Base-by-base conservation (phyloP, 1,140 invertebrate species). In the Luehdorfia chinensis region DNA sequence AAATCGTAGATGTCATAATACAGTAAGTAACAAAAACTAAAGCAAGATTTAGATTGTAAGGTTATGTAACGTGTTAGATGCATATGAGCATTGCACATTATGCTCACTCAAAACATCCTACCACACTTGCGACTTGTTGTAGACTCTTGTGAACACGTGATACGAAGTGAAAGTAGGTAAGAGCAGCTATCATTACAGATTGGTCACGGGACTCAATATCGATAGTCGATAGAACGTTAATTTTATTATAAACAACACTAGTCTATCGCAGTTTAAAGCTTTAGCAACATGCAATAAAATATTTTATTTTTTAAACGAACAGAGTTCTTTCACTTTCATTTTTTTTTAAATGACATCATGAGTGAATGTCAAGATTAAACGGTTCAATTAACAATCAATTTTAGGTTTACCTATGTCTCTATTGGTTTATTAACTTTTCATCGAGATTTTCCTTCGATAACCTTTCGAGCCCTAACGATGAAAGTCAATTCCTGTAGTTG, bases 41-140 rank as follows among this genome's bases (percentile, higher is more conserved):
- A 28, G 23, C 14, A 30, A 28, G 39, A 41, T 28, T 28, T 9
- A 39, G 36, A 41, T 41, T 41, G 21, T 25, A 11, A 0, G 6
- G 19, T 43, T 43, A 43, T 30, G 39, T 43, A 43, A 43, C 25
- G 9, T 9, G 34, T 16, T 37, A 21, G 34, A 37, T 41, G 15
- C 25, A 43, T 27, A 43, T 28, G 27, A 43, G 6, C 8, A 43
- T 15, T 43, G 39, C 27, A 43, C 39, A 43, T 43, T 43, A 43
- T 18, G 16, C 15, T 30, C 2, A 3, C 23, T 16, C 39, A 25
- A 15, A 43, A 43, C 39, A 18, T 43, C 39, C 16, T 9, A 30
- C n/a, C 25, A 43, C 39, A 30, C 12, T 12, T 30, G 39, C 16
- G 25, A 43, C 15, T 43, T 43, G 15, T 11, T 16, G 14, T 25